Evolutionary conservation across 1,140 invertebrate species (phyloP).

Genomic region (Achroia grisella): DNA sequence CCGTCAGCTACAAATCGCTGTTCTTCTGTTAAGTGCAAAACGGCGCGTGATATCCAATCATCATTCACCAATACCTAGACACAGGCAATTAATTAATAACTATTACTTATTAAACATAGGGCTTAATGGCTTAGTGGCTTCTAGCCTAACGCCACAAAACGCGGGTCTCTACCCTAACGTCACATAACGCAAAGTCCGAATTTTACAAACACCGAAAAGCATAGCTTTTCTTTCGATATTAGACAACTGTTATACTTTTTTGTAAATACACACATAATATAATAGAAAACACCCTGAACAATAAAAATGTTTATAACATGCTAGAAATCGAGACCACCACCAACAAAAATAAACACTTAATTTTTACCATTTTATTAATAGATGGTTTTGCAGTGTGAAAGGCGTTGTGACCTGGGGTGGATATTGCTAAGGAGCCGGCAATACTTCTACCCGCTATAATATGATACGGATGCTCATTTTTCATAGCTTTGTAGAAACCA

Average conservation of each 20-base stretch:
- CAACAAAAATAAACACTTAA: too few species aligned
- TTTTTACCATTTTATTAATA: constrained; percentile 76
- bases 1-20: constrained; percentile 82
- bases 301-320: background rate
- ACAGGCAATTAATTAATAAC: constrained; percentile 10
- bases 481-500: constrained; percentile 75
- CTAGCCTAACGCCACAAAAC: too few species aligned
- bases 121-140: too few species aligned
- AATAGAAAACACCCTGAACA: too few species aligned
- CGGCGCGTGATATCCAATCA: constrained; percentile 77
- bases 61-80: constrained; percentile 67
- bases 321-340: too few species aligned
- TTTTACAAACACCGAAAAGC: too few species aligned
- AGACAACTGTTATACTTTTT: background rate
- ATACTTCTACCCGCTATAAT: constrained; percentile 68
- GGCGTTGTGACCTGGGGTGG: constrained; percentile 78
- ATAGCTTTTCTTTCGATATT: too few species aligned
- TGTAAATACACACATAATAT: background rate
- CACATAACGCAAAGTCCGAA: too few species aligned
- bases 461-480: constrained; percentile 72
- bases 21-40: constrained; percentile 78
- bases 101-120: too few species aligned
- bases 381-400: constrained; percentile 75
- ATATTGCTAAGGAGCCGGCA: constrained; percentile 79
- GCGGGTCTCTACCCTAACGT: too few species aligned